Percentiles rank a stretch among this genome's conserved stretches.
phyloP scores from a whole-genome alignment of 2,797 vertebrate genomes.

The Crax fasciolata region DNA sequence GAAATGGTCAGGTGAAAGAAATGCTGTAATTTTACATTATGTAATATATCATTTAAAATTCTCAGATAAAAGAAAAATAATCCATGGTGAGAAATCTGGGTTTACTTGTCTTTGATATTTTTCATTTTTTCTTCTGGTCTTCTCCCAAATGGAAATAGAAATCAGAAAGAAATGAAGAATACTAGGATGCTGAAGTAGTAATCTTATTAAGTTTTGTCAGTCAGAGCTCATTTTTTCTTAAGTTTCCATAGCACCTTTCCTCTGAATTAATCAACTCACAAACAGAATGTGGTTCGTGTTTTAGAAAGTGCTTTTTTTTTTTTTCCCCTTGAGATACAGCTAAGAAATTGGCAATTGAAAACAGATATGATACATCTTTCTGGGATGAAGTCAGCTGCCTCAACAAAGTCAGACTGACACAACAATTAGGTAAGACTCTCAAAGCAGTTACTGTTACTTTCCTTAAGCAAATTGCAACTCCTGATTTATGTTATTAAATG shows the following conservation, averaged over 20 bases:
- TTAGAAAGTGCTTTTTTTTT: not conserved
- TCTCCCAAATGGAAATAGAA: not conserved
- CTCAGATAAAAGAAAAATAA: slow-evolving; percentile 29
- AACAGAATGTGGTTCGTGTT: not conserved
- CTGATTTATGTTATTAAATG: slow-evolving; percentile 55
- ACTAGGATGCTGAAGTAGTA: not conserved
- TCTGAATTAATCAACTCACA: slow-evolving; percentile 45
- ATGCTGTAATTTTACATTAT: not conserved
- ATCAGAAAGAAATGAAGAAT: not conserved
- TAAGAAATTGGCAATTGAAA: slow-evolving; percentile 47
- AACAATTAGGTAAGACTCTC: slow-evolving; percentile 24
- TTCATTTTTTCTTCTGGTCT: not conserved
- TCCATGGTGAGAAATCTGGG: not conserved
- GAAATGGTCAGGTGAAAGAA: not conserved
- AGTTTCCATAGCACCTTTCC: slow-evolving; percentile 12
- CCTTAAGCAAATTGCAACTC: slow-evolving; percentile 22
- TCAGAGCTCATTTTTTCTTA: slow-evolving; percentile 19
- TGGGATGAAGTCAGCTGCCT: slow-evolving; percentile 14
- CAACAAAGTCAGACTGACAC: slow-evolving; percentile 42
- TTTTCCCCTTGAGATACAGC: not conserved
- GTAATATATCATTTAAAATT: not conserved
- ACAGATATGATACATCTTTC: slow-evolving; percentile 20
- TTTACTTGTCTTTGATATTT: slow-evolving; percentile 44
- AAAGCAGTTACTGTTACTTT: not conserved
- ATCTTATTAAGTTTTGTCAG: slow-evolving; percentile 29